Evolutionary conservation across 2,888 invertebrate genomes (phyloP).

Genomic region (Panzeria rudis): DNA sequence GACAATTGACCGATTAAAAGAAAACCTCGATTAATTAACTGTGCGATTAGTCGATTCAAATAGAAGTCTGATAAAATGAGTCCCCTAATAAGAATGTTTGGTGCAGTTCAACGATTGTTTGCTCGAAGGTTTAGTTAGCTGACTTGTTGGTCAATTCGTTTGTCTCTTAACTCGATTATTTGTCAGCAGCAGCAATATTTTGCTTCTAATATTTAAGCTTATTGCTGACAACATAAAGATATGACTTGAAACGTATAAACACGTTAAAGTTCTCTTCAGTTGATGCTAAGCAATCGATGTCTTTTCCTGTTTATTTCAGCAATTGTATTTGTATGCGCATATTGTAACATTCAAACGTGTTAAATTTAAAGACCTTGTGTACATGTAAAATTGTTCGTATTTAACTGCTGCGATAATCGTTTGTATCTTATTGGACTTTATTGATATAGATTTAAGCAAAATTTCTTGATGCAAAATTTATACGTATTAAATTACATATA

Average conservation of each 20-base stretch:
- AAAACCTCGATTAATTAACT: too few relatives aligned
- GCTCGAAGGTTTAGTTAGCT: conserved; percentile 24
- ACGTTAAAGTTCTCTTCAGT: conserved; percentile 45
- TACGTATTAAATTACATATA: background rate
- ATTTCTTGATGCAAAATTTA: conserved; percentile 43
- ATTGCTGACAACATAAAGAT: conserved; percentile 65
- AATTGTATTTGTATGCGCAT: background rate
- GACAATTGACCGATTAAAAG: too few relatives aligned
- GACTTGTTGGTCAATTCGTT: conserved; percentile 22
- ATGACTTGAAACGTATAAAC: conserved; percentile 45
- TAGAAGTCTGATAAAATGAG: too few relatives aligned
- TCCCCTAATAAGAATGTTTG: conserved; percentile 3
- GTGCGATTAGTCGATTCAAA: too few relatives aligned
- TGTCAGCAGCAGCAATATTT: conserved; percentile 61
- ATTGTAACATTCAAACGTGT: background rate
- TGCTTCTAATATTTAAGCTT: conserved; percentile 63
- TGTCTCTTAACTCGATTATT: conserved; percentile 31
- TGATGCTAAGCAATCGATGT: conserved; percentile 43
- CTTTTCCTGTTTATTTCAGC: conserved; percentile 33
- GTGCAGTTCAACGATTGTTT: conserved; percentile 36
- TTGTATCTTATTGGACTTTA: conserved; percentile 68
- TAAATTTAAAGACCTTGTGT: background rate
- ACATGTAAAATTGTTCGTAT: background rate
- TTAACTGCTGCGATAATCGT: conserved; percentile 67
- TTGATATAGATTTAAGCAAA: conserved; percentile 57